A percentile compares a stretch with the other conserved stretches of the same genome.
Evolutionary conservation across 2,797 vertebrate species (phyloP).

Genomic region (Pristis pectinata): DNA sequence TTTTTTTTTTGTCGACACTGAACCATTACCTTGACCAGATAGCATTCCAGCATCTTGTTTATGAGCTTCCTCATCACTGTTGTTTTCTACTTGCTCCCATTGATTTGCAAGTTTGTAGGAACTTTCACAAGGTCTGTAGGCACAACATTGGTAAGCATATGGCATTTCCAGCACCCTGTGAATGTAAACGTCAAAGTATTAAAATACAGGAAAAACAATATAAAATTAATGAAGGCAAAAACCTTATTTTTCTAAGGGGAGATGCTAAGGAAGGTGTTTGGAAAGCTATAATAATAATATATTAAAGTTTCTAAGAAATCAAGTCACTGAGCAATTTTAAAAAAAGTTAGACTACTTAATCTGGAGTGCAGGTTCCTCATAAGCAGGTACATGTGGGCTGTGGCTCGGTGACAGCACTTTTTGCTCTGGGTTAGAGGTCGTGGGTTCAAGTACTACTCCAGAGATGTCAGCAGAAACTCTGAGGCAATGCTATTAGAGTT

Average conservation of each 20-base stretch:
- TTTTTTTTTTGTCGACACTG: neutral
- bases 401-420: neutral
- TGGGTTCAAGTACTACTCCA: neutral
- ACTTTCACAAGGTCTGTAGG: conserved; percentile 73
- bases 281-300: neutral
- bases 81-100: conserved; percentile 68
- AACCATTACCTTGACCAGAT: conserved; percentile 65
- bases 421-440: neutral
- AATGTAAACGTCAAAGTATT: conserved; percentile 40
- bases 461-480: no score
- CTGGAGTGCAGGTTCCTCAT: no score
- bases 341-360: neutral
- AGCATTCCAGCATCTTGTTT: conserved; percentile 61
- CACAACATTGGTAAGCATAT: conserved; percentile 88
- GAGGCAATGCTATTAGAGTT: neutral
- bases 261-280: neutral
- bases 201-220: neutral
- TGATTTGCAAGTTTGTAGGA: conserved; percentile 59
- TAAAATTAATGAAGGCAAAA: neutral
- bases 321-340: neutral
- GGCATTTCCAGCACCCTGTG: conserved; percentile 85
- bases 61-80: conserved; percentile 56
- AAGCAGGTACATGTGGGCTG: no score
- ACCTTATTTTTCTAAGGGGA: neutral
- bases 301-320: neutral